Percentiles rank a stretch among this genome's conserved stretches.
These are phyloP conservation scores for Ibycter americanus DNA, from an alignment of 2,797 vertebrate species.

Conservation along the genomic window DNA sequence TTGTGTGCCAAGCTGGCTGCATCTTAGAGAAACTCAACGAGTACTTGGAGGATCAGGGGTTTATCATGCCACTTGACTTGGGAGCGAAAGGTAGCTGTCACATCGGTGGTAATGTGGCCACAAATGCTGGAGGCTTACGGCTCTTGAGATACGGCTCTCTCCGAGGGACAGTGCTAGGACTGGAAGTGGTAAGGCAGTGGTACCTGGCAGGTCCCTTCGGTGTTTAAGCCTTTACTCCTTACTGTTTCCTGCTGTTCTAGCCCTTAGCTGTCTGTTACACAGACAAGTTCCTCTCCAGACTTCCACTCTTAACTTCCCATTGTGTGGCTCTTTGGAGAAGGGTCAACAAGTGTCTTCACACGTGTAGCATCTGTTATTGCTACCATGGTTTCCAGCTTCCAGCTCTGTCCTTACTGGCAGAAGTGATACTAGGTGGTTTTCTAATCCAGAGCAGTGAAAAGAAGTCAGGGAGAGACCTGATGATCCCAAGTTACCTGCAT, in stretches of 20 bases:
- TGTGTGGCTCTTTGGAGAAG: background rate
- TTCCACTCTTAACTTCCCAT: background rate
- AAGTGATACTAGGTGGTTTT: background rate
- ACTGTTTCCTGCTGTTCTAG: background rate
- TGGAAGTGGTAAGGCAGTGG: slow-evolving; percentile 88
- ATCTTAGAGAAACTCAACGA: slow-evolving; percentile 86
- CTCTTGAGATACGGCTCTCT: slow-evolving; percentile 92
- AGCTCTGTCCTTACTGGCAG: background rate
- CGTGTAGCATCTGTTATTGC: fast-evolving
- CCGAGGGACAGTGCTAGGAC: slow-evolving; percentile 89
- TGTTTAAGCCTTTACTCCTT: background rate
- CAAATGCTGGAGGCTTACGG: slow-evolving; percentile 92
- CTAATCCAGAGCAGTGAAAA: background rate
- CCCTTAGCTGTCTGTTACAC: background rate
- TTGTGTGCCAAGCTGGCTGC: slow-evolving; percentile 94
- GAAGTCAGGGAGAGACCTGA: background rate
- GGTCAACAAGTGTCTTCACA: background rate
- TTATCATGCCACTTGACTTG: slow-evolving; percentile 92
- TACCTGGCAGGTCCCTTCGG: background rate
- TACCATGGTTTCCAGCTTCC: background rate
- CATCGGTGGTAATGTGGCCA: slow-evolving; percentile 94
- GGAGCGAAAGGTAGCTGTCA: slow-evolving; percentile 97
- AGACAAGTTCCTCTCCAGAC: background rate
- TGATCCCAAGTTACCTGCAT: background rate
- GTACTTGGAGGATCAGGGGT: slow-evolving; percentile 83